Evolutionary conservation across 2,888 invertebrate species (phyloP), one percentile per base, ranked within the genome.

Genomic region (Autographa gamma): DNA sequence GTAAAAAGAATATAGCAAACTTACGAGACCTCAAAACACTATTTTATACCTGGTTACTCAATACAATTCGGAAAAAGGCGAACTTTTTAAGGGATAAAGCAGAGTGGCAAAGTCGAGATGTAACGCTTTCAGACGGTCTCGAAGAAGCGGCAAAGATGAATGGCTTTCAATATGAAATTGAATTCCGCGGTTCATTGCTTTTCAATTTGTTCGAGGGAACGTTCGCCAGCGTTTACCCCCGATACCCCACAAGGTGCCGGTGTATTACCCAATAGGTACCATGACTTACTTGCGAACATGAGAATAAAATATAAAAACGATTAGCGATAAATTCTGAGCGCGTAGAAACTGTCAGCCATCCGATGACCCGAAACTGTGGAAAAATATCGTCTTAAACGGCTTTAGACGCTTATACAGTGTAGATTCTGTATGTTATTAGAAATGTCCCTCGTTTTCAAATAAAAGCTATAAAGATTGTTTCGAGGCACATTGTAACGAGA

Each of bases 101-200:
- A 89, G 90, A 92, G 92, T 92, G 91, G 91, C 88, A 90, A 93
- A 93, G 93, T 94, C 92, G 93, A 90, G 91, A 91, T 92, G 94
- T 94, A 93, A 93, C 93, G 89, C 92, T 94, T 92, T 93, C 92
- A 94, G 92, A 88, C 91, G 91, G 88, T 92, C 91, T 86, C 92
- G 92, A 91, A 94, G 92, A 93, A 92, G 94, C 94, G 93, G 93
- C 93, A 94, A 95, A 95, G 95, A 96, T 95, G 95, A 95, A 96
- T 95, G 95, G 96, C 95, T 96, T 96, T 96, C 96, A 96, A 96
- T 96, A 96, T 96, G 96, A 96, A 96, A 96, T 96, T 96, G 96
- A 96, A 96, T 96, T 96, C 96, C 96, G 96, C 96, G 96, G 96
- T 96, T 96, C 96, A 96, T 96, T 96, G 96, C 96, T 95, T 96